Evolutionary conservation across 2,113 vertebrate genomes (phyloP).

Genomic region (Phalacrocorax pelagicus): DNA sequence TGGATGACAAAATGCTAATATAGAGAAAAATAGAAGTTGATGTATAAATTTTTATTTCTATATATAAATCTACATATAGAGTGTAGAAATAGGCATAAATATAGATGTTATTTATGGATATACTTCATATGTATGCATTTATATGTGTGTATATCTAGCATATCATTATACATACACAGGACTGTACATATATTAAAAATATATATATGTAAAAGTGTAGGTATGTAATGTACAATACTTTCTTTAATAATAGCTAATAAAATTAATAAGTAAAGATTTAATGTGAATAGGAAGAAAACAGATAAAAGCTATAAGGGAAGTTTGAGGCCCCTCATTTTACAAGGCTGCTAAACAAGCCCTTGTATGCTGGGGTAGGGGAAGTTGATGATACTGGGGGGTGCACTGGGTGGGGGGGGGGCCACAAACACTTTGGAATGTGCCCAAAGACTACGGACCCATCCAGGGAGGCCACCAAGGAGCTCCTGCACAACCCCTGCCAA

Average conservation of each 20-base stretch:
- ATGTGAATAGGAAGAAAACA: neutral
- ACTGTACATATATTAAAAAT: neutral
- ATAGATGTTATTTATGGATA: neutral
- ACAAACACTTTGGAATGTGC: neutral
- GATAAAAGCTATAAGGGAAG: neutral
- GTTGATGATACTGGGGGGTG: fast-evolving
- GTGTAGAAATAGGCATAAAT: neutral
- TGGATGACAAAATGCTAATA: neutral
- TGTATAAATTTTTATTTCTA: neutral
- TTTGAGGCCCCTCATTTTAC: neutral
- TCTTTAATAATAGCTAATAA: neutral
- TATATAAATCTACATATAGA: neutral
- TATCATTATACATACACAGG: neutral
- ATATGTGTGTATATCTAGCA: neutral
- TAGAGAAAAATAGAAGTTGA: neutral
- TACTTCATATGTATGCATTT: neutral
- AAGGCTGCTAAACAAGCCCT: neutral
- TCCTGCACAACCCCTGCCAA: neutral
- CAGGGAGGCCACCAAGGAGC: neutral
- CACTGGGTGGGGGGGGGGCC: neutral
- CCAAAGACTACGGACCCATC: neutral
- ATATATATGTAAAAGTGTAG: neutral
- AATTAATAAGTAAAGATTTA: neutral
- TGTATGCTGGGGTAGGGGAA: neutral
- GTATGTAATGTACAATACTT: neutral